These are phyloP conservation scores for Netelia inedita DNA, from an alignment of 2,888 invertebrate genomes.

Conservation along the genomic window DNA sequence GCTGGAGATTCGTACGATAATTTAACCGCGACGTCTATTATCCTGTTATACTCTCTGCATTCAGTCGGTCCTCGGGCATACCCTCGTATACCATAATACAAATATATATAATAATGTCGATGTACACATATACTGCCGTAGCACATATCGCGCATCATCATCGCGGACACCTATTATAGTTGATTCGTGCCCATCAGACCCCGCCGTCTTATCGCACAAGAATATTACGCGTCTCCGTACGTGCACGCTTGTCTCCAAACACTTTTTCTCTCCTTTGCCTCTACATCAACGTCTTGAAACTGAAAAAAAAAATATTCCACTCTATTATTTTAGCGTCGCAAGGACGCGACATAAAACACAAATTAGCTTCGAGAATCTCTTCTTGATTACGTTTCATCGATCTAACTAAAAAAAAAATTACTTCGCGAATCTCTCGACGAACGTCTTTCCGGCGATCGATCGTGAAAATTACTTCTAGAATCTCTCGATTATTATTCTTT, in stretches of 20 bases:
- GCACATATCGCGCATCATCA: conserved; percentile 33
- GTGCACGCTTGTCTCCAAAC: conserved; percentile 6
- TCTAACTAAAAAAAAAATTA: too few species aligned
- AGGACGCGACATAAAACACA: too few species aligned
- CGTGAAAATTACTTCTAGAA: too few species aligned
- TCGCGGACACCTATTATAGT: conserved; percentile 71
- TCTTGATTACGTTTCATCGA: too few species aligned
- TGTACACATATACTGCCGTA: conserved; percentile 10
- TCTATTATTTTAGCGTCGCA: too few species aligned
- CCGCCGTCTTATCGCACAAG: conserved; percentile 72
- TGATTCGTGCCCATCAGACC: conserved; percentile 75
- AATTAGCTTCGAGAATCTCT: too few species aligned
- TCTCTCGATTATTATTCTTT: too few species aligned
- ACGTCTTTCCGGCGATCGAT: too few species aligned
- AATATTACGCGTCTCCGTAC: conserved; percentile 36
- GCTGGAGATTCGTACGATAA: conserved; percentile 61
- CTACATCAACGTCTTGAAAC: too few species aligned
- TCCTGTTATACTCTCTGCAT: conserved; percentile 68
- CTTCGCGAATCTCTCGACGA: too few species aligned
- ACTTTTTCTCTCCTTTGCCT: not conserved
- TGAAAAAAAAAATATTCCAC: too few species aligned
- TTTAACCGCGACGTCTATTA: conserved; percentile 75
- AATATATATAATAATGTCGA: not conserved
- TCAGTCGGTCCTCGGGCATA: conserved; percentile 29
- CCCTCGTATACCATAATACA: conserved; percentile 7